phyloP scores from a whole-genome alignment of 1,140 invertebrate species.

The Trinorchestia longiramus region DNA sequence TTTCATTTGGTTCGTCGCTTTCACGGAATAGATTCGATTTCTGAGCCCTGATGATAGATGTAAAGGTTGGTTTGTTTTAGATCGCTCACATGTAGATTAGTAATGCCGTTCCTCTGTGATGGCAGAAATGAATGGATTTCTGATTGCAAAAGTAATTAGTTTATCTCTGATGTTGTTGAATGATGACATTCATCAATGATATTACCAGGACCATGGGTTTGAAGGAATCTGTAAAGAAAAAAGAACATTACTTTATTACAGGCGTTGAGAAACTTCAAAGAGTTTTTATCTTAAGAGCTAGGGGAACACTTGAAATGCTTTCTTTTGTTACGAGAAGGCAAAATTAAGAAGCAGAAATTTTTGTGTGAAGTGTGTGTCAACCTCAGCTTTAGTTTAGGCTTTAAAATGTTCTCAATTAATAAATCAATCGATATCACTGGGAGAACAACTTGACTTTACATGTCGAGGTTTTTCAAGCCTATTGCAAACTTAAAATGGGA shows the following conservation, averaged over 20 bases:
- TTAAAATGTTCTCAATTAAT: background rate
- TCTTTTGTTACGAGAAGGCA: background rate
- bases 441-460: too few species aligned
- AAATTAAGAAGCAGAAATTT: background rate
- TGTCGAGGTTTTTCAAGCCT: background rate
- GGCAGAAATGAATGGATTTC: background rate
- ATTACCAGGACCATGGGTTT: background rate
- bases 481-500: background rate
- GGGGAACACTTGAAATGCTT: background rate
- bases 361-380: background rate
- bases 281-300: background rate
- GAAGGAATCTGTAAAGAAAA: background rate
- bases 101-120: background rate
- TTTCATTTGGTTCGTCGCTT: background rate
- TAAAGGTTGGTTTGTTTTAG: background rate
- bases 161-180: conserved; percentile 31
- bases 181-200: background rate
- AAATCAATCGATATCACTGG: background rate
- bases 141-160: background rate
- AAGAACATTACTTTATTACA: background rate
- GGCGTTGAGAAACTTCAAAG: background rate
- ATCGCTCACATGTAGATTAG: background rate
- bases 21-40: background rate
- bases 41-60: background rate
- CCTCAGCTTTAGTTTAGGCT: background rate